phyloP scores from a whole-genome alignment of 2,888 invertebrate species.

The Sericinus montela region DNA sequence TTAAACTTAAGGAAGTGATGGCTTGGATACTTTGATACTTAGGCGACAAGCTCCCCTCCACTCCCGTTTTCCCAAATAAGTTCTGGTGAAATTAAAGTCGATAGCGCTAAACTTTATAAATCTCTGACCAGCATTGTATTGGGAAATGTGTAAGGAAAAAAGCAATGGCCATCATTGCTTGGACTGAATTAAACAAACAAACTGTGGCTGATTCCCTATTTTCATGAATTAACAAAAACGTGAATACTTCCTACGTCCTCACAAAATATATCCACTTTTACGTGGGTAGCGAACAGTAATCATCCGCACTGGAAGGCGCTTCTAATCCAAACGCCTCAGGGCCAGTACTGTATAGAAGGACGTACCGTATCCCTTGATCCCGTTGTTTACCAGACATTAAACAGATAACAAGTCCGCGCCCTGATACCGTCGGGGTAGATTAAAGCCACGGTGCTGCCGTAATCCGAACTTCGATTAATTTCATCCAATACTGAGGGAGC shows the following conservation, averaged over 20 bases:
- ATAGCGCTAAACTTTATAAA: no score
- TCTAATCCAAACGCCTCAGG: slow-evolving; percentile 72
- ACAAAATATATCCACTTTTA: slow-evolving; percentile 37
- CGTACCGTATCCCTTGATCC: slow-evolving; percentile 79
- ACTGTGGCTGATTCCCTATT: no score
- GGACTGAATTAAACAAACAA: no score
- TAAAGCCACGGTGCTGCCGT: slow-evolving; percentile 66
- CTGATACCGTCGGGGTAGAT: slow-evolving; percentile 74
- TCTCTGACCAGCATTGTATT: no score
- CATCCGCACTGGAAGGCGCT: slow-evolving; percentile 53
- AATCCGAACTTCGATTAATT: slow-evolving; percentile 78
- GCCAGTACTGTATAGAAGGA: slow-evolving; percentile 73
- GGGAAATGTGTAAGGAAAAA: no score
- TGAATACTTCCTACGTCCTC: background rate
- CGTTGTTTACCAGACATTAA: slow-evolving; percentile 81
- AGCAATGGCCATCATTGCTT: no score
- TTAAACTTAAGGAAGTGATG: no score
- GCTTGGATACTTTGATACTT: no score
- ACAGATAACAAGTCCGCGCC: slow-evolving; percentile 79
- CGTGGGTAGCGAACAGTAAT: slow-evolving; percentile 59
- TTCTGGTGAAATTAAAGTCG: no score
- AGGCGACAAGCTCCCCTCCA: no score
- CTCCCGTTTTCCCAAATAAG: no score
- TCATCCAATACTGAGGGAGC: slow-evolving; percentile 72
- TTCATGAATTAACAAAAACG: no score